Conservation (phyloP, 1,140 invertebrate species). For the Drosophila parvula region DNA sequence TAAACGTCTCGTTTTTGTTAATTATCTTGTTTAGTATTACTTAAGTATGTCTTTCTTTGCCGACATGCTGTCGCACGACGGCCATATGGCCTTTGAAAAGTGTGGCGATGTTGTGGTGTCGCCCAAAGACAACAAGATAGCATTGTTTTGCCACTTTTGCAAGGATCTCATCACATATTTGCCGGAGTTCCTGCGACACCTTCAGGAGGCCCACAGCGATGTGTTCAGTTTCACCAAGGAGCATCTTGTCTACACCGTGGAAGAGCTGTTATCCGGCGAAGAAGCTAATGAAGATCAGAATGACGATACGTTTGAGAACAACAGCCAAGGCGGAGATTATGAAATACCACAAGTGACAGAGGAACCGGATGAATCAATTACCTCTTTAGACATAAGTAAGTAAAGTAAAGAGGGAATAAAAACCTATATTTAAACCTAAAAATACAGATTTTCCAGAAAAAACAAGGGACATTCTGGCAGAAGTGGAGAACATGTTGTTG, state of each 20-base stretch:
- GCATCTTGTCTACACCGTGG: slow-evolving; percentile 59
- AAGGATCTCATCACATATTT: slow-evolving; percentile 46
- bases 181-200: slow-evolving; percentile 57
- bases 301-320: background rate
- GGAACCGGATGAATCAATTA: background rate
- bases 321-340: background rate
- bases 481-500: slow-evolving; percentile 48
- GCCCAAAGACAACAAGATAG: slow-evolving; percentile 54
- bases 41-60: slow-evolving; percentile 41
- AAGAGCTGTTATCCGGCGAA: slow-evolving; percentile 42
- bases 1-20: background rate
- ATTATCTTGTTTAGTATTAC: background rate
- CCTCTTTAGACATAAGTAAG: slow-evolving; percentile 2
- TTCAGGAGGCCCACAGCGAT: slow-evolving; percentile 55
- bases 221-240: slow-evolving; percentile 37
- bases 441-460: background rate
- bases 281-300: slow-evolving; percentile 16
- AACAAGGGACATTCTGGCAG: slow-evolving; percentile 21
- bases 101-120: slow-evolving; percentile 75
- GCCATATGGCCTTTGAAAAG: slow-evolving; percentile 48
- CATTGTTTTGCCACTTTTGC: slow-evolving; percentile 64
- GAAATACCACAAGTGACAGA: background rate
- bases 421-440: background rate
- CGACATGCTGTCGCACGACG: slow-evolving; percentile 13
- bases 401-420: background rate